Percentiles rank a stretch among this genome's conserved stretches.
Conservation (phyloP, 2,113 vertebrate species). For the Maccullochella peelii region DNA sequence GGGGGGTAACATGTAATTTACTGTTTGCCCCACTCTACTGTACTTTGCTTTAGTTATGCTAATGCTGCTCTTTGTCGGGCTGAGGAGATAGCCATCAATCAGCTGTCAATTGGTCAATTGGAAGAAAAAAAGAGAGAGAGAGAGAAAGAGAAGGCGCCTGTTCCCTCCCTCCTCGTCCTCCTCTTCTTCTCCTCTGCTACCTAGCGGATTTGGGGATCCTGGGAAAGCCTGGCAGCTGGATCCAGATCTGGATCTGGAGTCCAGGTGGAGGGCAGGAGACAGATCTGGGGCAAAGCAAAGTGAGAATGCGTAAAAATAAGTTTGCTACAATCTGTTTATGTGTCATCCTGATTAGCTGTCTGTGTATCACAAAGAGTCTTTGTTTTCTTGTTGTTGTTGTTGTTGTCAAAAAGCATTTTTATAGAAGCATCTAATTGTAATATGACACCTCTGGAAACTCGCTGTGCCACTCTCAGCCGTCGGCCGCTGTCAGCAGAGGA, state of each 20-base stretch:
- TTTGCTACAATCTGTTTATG: background rate
- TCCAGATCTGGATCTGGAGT: slow-evolving; percentile 82
- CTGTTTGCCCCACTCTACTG: slow-evolving; percentile 96
- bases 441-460: slow-evolving; percentile 49
- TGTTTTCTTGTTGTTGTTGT: slow-evolving; percentile 46
- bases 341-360: background rate
- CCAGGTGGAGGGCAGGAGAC: slow-evolving; percentile 64
- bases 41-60: slow-evolving; percentile 99
- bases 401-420: slow-evolving; percentile 36
- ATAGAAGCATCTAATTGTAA: slow-evolving; percentile 49
- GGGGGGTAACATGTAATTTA: slow-evolving; percentile 96
- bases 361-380: slow-evolving; percentile 14
- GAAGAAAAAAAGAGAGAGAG: slow-evolving; percentile 78
- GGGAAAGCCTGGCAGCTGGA: slow-evolving; percentile 93
- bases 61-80: slow-evolving; percentile 97
- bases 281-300: background rate
- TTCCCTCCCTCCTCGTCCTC: slow-evolving; percentile 54
- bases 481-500: slow-evolving; percentile 58
- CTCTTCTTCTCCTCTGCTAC: slow-evolving; percentile 88
- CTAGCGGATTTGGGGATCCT: slow-evolving; percentile 88
- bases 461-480: slow-evolving; percentile 38
- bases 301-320: background rate
- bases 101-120: slow-evolving; percentile 99
- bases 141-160: slow-evolving; percentile 85
- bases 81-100: slow-evolving; percentile 99